These are phyloP conservation scores for Acanthosepion esculentum DNA, from an alignment of 2,888 invertebrate species.

Conservation along the genomic window DNA sequence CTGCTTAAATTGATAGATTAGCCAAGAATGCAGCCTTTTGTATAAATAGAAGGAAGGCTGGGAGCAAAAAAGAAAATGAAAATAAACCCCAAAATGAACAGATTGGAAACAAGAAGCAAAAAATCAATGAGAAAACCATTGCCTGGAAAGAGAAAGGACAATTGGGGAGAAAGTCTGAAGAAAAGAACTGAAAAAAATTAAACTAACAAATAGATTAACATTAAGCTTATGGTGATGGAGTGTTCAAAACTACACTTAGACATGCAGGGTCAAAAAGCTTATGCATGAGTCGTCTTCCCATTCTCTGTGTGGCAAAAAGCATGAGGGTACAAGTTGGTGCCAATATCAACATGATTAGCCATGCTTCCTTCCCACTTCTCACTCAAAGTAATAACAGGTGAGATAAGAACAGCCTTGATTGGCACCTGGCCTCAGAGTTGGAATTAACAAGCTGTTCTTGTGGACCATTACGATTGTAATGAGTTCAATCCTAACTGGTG, in stretches of 20 bases:
- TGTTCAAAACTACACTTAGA: background rate
- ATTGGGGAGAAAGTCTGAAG: background rate
- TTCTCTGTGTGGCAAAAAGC: background rate
- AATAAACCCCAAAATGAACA: background rate
- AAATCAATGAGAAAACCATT: background rate
- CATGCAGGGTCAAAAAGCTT: background rate
- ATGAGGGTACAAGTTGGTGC: background rate
- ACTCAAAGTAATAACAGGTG: background rate
- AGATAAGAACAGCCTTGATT: background rate
- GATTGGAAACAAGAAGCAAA: background rate
- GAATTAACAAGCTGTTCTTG: too few relatives aligned
- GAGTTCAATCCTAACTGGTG: background rate
- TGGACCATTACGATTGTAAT: background rate
- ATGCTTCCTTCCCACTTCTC: background rate
- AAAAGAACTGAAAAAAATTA: background rate
- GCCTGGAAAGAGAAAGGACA: background rate
- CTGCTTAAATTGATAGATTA: constrained; percentile 13
- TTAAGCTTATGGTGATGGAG: background rate
- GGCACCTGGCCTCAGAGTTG: background rate
- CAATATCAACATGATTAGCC: background rate
- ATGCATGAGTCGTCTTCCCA: too few relatives aligned
- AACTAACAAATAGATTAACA: background rate
- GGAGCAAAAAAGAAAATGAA: background rate
- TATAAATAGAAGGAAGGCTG: background rate
- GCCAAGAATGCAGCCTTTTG: background rate